These are phyloP conservation scores for Dolichomitus sp. DNA, from an alignment of 2,888 invertebrate genomes.

Conservation along the genomic window DNA sequence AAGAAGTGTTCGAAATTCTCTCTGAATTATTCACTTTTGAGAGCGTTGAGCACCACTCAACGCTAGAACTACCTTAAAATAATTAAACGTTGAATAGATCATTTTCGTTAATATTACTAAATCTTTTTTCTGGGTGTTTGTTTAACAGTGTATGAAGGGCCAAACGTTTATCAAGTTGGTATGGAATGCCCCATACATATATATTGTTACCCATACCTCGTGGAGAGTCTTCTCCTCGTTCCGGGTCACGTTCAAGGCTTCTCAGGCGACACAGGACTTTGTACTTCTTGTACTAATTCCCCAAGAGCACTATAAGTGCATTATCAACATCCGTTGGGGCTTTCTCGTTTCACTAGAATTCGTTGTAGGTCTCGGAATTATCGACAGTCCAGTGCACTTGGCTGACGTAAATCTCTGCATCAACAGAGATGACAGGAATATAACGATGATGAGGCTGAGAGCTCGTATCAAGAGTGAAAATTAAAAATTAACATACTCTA, in stretches of 20 bases:
- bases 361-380: not conserved
- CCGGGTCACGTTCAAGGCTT: conserved; percentile 27
- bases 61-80: no score
- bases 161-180: no score
- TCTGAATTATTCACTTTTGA: no score
- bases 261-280: not conserved
- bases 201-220: not conserved
- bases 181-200: no score
- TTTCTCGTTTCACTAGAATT: conserved; percentile 2
- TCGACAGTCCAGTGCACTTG: not conserved
- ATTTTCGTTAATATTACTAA: no score
- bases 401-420: not conserved
- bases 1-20: no score
- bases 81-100: no score
- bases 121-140: no score
- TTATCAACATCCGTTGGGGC: not conserved
- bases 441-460: not conserved
- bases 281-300: not conserved
- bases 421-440: not conserved
- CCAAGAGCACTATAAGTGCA: not conserved
- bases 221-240: not conserved
- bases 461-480: conserved; percentile 24
- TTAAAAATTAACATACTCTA: conserved; percentile 46
- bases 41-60: no score
- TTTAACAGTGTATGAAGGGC: no score